These are phyloP conservation scores for Propithecus coquereli DNA, from an alignment of 2,113 vertebrate species.

Conservation along the genomic window DNA sequence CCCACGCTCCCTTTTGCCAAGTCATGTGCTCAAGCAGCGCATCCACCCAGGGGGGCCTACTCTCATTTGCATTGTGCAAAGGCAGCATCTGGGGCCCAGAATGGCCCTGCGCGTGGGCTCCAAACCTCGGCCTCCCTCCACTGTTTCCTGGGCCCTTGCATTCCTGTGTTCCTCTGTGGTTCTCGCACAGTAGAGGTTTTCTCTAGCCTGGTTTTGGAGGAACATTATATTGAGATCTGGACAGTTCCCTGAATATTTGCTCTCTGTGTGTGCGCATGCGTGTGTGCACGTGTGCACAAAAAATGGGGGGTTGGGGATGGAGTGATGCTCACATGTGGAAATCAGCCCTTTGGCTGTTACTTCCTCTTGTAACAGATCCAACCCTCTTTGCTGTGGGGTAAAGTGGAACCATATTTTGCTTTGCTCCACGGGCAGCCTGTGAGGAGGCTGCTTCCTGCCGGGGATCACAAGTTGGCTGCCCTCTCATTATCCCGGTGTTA, in stretches of 20 bases:
- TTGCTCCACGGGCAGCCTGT: neutral
- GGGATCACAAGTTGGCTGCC: neutral
- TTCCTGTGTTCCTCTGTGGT: neutral
- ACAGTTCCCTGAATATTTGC: neutral
- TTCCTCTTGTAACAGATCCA: neutral
- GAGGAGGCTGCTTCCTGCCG: neutral
- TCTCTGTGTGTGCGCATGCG: neutral
- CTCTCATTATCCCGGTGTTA: neutral
- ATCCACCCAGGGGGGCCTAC: neutral
- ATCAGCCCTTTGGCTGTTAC: neutral
- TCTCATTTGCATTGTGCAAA: neutral
- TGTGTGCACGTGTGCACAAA: too few relatives aligned
- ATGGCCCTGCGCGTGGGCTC: neutral
- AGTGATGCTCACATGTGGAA: neutral
- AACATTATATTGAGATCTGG: neutral
- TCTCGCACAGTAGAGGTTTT: neutral
- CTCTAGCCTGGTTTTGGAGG: conserved; percentile 9
- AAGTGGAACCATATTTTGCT: conserved; percentile 6
- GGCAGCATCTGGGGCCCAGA: neutral
- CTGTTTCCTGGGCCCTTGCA: neutral
- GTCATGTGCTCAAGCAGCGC: neutral
- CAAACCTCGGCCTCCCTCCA: neutral
- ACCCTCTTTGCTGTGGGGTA: neutral
- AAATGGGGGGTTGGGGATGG: neutral
- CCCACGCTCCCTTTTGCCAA: neutral